Percentiles rank a stretch among this genome's conserved stretches.
These are phyloP conservation scores for Microcebus tavaratra DNA, from an alignment of 2,113 vertebrate genomes.

Conservation along the genomic window DNA sequence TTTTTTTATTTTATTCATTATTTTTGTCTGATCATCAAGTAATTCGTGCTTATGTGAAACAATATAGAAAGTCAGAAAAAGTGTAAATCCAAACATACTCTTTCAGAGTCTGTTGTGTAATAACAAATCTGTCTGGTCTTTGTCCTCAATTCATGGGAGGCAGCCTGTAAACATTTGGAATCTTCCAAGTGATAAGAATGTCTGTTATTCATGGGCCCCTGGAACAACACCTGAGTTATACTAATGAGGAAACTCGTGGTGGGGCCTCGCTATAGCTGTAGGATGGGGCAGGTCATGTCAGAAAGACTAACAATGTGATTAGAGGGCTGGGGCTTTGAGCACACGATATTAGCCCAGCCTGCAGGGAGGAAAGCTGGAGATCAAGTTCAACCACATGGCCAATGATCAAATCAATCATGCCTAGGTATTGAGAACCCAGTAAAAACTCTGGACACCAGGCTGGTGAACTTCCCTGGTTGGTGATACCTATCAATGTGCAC, in stretches of 20 bases:
- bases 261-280: neutral
- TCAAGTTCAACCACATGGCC: neutral
- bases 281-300: neutral
- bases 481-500: no score
- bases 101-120: neutral
- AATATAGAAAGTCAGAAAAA: neutral
- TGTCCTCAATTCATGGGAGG: neutral
- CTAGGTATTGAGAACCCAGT: no score
- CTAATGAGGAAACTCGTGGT: no score
- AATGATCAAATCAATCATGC: neutral
- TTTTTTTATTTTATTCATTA: neutral
- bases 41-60: neutral
- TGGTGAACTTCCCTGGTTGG: neutral
- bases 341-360: neutral
- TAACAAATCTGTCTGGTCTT: neutral
- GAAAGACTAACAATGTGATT: neutral
- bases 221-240: neutral
- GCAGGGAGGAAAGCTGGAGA: no score
- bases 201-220: neutral
- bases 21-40: neutral
- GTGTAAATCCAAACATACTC: neutral
- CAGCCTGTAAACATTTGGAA: no score
- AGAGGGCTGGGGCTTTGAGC: neutral
- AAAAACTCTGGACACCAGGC: no score
- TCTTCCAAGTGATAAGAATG: neutral